A percentile compares a stretch with the other conserved stretches of the same genome.
Evolutionary conservation across 1,140 invertebrate genomes (phyloP).

Genomic region (Bilobella aurantiaca): DNA sequence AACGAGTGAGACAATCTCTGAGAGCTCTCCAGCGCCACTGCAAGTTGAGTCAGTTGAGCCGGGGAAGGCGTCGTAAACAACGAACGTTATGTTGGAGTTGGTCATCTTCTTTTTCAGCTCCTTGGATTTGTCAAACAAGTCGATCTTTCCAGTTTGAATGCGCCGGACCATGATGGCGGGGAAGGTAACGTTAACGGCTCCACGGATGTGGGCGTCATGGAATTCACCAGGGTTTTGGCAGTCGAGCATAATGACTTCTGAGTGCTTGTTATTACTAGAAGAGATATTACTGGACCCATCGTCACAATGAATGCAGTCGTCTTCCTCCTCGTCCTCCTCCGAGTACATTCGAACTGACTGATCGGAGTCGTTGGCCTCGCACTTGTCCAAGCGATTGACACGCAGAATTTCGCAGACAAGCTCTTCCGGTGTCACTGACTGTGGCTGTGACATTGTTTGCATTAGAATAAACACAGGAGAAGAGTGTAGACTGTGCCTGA

Average conservation of each 20-base stretch:
- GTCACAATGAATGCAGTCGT: neutral
- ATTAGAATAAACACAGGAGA: neutral
- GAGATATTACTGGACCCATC: neutral
- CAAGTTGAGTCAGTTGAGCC: neutral
- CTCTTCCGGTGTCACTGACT: neutral
- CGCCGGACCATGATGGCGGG: constrained; percentile 33
- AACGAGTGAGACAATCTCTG: constrained; percentile 31
- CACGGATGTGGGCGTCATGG: constrained; percentile 29
- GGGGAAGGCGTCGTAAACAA: constrained; percentile 27
- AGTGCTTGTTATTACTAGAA: neutral
- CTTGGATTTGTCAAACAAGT: constrained; percentile 34
- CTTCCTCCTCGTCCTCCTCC: neutral
- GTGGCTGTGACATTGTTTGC: neutral
- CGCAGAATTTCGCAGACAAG: neutral
- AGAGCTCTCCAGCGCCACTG: constrained; percentile 19
- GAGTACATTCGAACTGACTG: neutral
- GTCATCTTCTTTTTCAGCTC: constrained; percentile 33
- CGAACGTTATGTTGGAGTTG: constrained; percentile 29
- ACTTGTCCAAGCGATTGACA: neutral
- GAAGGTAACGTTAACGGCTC: constrained; percentile 33
- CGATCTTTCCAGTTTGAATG: constrained; percentile 34
- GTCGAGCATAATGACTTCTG: constrained; percentile 30
- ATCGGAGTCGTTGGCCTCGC: neutral
- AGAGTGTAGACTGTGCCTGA: no score
- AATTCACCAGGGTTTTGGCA: constrained; percentile 31